phyloP scores from a whole-genome alignment of 2,113 vertebrate genomes.

The Catagonus wagneri region DNA sequence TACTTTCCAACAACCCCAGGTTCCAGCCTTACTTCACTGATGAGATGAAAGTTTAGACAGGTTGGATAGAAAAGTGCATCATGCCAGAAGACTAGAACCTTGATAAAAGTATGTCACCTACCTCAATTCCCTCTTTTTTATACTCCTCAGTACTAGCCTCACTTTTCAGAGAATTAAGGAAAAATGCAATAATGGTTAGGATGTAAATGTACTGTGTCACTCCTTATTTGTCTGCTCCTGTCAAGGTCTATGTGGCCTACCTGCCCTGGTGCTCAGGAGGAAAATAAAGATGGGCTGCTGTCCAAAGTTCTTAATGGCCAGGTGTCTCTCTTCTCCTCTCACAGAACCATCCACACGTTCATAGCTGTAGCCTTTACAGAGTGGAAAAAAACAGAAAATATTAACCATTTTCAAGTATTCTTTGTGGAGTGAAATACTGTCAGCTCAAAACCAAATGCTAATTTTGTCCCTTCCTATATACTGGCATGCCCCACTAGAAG shows the following conservation, averaged over 20 bases:
- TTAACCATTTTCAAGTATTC: background rate
- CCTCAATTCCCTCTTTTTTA: background rate
- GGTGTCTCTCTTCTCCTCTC: constrained; percentile 94
- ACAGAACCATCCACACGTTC: constrained; percentile 96
- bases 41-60: background rate
- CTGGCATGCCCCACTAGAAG: background rate
- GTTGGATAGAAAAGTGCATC: background rate
- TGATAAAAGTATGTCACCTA: background rate
- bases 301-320: constrained; percentile 96
- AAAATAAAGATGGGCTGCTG: constrained; percentile 93
- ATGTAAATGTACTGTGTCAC: background rate
- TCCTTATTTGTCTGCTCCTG: background rate
- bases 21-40: background rate
- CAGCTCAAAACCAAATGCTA: background rate
- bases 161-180: background rate
- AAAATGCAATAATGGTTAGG: background rate
- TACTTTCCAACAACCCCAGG: background rate
- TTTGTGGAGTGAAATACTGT: background rate
- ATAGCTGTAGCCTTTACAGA: constrained; percentile 94
- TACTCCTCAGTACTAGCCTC: background rate
- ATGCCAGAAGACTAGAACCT: background rate
- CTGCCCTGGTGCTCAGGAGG: constrained; percentile 95
- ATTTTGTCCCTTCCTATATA: background rate
- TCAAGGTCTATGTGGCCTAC: constrained; percentile 79
- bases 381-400: constrained; percentile 21